Evolutionary conservation across 2,797 vertebrate species (phyloP).

Genomic region (Manis javanica): DNA sequence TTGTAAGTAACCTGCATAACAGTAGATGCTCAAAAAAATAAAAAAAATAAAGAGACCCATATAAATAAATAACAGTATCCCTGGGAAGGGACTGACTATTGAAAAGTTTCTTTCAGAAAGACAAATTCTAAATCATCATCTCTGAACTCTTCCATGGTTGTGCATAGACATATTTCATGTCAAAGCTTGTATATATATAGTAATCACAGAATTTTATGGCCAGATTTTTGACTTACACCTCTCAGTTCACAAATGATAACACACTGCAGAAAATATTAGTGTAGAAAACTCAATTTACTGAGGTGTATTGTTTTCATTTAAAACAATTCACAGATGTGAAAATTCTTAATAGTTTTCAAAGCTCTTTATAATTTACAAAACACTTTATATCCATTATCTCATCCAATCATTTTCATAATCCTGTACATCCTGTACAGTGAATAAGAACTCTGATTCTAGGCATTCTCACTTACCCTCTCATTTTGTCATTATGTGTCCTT

Average conservation of each 20-base stretch:
- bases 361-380: background rate
- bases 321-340: conserved; percentile 7
- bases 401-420: background rate
- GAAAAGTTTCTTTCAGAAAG: conserved; percentile 30
- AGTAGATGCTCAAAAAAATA: background rate
- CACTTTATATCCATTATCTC: background rate
- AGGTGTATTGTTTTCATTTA: background rate
- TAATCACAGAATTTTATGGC: background rate
- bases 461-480: background rate
- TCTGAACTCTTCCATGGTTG: background rate
- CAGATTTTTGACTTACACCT: background rate
- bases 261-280: background rate
- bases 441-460: background rate
- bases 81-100: background rate
- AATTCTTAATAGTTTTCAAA: background rate
- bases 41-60: background rate
- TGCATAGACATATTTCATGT: background rate
- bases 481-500: background rate
- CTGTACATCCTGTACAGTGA: background rate
- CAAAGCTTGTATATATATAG: background rate
- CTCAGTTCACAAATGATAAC: conserved; percentile 35
- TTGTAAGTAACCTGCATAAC: background rate
- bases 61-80: background rate
- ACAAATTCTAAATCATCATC: background rate
- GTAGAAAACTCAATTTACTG: background rate